phyloP scores from a whole-genome alignment of 2,888 invertebrate species.

The Euphydryas editha region DNA sequence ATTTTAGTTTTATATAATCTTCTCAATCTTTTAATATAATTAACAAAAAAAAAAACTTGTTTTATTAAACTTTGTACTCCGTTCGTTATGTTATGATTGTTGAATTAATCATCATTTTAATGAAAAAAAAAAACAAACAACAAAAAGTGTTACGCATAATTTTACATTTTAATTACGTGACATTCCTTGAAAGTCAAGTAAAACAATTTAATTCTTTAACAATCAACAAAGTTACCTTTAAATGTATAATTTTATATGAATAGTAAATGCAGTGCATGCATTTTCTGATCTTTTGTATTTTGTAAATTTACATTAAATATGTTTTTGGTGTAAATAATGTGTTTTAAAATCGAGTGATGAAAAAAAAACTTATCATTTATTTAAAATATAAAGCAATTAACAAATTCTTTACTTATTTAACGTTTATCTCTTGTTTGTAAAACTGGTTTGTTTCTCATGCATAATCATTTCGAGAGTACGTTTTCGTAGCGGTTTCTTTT shows the following conservation, averaged over 20 bases:
- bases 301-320: no score
- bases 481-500: conserved; percentile 39
- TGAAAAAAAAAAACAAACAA: no score
- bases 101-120: no score
- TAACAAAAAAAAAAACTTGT: no score
- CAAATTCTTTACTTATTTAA: conserved; percentile 23
- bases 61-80: no score
- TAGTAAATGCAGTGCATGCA: background rate
- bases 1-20: no score
- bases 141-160: no score
- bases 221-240: background rate
- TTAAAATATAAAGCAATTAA: conserved; percentile 14
- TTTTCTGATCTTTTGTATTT: background rate
- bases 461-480: conserved; percentile 25
- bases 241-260: conserved; percentile 1
- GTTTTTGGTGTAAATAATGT: background rate
- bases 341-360: background rate
- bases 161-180: no score
- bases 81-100: no score
- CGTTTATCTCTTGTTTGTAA: conserved; percentile 21
- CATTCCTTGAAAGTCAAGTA: no score
- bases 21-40: no score
- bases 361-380: background rate
- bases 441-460: conserved; percentile 32
- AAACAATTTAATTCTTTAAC: background rate